phyloP scores from a whole-genome alignment of 2,113 vertebrate species.

The Sceloporus tristichus region DNA sequence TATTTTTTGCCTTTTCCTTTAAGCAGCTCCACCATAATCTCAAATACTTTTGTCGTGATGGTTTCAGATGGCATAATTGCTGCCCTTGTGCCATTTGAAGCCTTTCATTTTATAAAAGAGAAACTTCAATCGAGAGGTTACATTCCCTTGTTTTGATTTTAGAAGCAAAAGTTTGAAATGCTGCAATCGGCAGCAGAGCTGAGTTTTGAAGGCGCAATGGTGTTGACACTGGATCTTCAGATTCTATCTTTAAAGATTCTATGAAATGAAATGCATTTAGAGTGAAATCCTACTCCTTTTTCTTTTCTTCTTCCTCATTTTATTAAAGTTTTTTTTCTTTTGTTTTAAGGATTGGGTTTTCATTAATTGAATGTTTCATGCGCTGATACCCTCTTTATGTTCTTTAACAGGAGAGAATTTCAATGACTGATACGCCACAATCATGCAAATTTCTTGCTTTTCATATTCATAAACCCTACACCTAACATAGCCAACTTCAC shows the following conservation, averaged over 20 bases:
- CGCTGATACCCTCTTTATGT: conserved; percentile 53
- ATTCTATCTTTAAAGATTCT: conserved; percentile 57
- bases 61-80: conserved; percentile 45
- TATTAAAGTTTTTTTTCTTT: conserved; percentile 33
- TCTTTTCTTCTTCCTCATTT: conserved; percentile 46
- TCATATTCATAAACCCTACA: conserved; percentile 67
- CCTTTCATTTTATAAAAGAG: conserved; percentile 54
- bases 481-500: conserved; percentile 57
- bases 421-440: conserved; percentile 54
- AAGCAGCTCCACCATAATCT: neutral
- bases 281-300: conserved; percentile 37
- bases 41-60: neutral
- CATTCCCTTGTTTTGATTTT: conserved; percentile 56
- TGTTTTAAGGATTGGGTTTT: conserved; percentile 53
- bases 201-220: conserved; percentile 45
- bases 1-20: conserved; percentile 51
- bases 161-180: conserved; percentile 53
- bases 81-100: conserved; percentile 49
- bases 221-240: conserved; percentile 52
- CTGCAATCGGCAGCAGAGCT: conserved; percentile 43
- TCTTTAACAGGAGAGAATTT: conserved; percentile 66
- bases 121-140: conserved; percentile 47
- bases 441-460: conserved; percentile 66
- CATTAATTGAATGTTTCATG: conserved; percentile 63
- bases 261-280: conserved; percentile 52